Evolutionary conservation across 2,888 invertebrate genomes (phyloP), one percentile per base, ranked within the genome.

Genomic region (Acanthosepion pharaonis): DNA sequence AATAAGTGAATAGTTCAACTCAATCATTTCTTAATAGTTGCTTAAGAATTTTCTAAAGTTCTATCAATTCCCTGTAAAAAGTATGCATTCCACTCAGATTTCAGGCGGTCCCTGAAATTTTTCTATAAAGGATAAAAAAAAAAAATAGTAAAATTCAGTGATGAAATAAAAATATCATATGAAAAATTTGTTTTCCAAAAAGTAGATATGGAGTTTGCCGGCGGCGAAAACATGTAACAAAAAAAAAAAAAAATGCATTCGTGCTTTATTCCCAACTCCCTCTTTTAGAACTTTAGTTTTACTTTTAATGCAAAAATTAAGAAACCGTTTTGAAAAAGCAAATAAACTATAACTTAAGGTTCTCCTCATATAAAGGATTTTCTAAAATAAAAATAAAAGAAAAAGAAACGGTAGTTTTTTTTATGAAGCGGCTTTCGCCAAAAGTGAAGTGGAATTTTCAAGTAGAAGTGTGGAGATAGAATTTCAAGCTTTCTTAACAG

Each of bases 361-460:
- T 78, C 78, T n/a, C 78, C 42, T 42, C 42, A 42, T 42, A 78
- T 42, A 78, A 78, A 78, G n/a, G 20, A 78, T 78, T 78, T 78
- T 33, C 78, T 78, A 78, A 78, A 11, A n/a, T 33, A 78, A 78
- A 78, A 59, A 59, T 25, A 25, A 59, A 23, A 59, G 3, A 59
- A 59, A n/a, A n/a, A n/a, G 78, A 78, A 33, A 78, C 18, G 78
- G 78, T 15, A 78, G 78, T 78, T 78, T 78, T 33, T 33, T 33
- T 78, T 78, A 78, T 78, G 78, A n/a, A 78, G 78, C 78, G n/a
- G 78, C 78, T 78, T 78, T 78, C 78, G 78, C 78, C 78, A 78
- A 78, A 78, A 78, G 78, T 78, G 78, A 78, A 78, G 78, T 78
- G 78, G 78, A 78, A 78, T 78, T 78, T 78, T 78, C 78, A 78